Evolutionary conservation across 2,797 vertebrate genomes (phyloP).

Genomic region (Etheostoma nigrum): DNA sequence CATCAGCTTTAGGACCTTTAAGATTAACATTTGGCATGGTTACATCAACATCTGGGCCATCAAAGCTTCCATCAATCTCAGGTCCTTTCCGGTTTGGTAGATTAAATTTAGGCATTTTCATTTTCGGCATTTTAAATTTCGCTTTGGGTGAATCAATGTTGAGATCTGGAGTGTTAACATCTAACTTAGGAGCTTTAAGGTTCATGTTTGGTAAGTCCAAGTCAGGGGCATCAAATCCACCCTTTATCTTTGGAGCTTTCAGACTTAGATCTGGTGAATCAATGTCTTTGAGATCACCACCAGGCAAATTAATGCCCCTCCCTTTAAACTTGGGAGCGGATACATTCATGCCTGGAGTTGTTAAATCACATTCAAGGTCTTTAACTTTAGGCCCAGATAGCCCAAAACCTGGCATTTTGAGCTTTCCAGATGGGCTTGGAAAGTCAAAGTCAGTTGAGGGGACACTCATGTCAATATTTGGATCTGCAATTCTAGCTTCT

Average conservation of each 20-base stretch:
- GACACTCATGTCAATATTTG: constrained; percentile 42
- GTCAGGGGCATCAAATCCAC: constrained; percentile 53
- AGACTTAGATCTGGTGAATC: constrained; percentile 38
- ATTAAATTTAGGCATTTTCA: constrained; percentile 36
- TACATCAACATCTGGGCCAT: constrained; percentile 50
- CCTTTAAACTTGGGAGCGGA: constrained; percentile 48
- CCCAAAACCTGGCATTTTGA: constrained; percentile 46
- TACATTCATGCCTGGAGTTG: constrained; percentile 47
- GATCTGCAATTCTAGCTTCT: constrained; percentile 28
- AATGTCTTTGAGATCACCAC: constrained; percentile 41
- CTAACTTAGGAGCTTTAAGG: constrained; percentile 39
- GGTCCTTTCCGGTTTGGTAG: constrained; percentile 30
- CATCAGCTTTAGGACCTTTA: constrained; percentile 50
- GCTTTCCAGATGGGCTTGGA: constrained; percentile 43
- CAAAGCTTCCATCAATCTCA: constrained; percentile 17
- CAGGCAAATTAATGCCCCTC: constrained; percentile 24
- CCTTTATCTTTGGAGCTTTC: constrained; percentile 64
- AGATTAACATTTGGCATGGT: constrained; percentile 55
- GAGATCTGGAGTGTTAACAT: constrained; percentile 38
- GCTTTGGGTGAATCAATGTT: constrained; percentile 31
- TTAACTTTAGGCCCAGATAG: constrained; percentile 43
- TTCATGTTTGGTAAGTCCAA: constrained; percentile 56
- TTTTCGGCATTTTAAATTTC: constrained; percentile 37
- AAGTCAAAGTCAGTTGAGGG: constrained; percentile 40
- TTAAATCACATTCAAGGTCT: constrained; percentile 42